Evolutionary conservation across 2,797 vertebrate genomes (phyloP).

Genomic region (Pseudotriccus pelzelni): DNA sequence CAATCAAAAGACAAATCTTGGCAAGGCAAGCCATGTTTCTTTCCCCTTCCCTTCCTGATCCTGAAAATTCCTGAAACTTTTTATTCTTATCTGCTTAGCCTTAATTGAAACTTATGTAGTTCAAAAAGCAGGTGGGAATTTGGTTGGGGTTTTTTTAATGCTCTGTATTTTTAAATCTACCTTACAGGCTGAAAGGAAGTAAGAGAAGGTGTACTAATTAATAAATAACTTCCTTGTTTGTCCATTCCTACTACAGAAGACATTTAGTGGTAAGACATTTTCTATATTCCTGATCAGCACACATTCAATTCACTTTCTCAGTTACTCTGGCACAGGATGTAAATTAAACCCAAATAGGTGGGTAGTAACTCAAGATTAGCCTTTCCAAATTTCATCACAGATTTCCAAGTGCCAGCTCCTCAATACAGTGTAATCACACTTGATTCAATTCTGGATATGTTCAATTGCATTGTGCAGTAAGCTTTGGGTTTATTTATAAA

Average conservation of each 20-base stretch:
- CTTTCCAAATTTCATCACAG: neutral
- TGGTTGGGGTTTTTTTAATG: neutral
- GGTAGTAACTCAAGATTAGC: neutral
- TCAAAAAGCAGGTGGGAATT: accelerated
- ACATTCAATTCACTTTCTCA: neutral
- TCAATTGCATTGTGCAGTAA: neutral
- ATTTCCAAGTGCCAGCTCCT: neutral
- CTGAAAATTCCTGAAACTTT: neutral
- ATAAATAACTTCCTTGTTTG: neutral
- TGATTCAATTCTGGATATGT: neutral
- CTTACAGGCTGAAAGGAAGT: neutral
- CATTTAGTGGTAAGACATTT: neutral
- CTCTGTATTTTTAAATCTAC: neutral
- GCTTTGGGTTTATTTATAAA: neutral
- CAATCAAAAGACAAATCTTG: neutral
- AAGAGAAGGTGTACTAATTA: neutral
- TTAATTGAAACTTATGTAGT: neutral
- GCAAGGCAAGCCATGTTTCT: neutral
- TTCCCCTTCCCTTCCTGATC: accelerated
- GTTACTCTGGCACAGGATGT: neutral
- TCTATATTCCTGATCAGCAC: neutral
- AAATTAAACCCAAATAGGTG: neutral
- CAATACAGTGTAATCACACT: neutral
- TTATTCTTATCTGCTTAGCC: neutral
- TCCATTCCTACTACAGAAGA: neutral